Evolutionary conservation across 2,888 invertebrate genomes (phyloP).

Genomic region (Oscheius sp.): DNA sequence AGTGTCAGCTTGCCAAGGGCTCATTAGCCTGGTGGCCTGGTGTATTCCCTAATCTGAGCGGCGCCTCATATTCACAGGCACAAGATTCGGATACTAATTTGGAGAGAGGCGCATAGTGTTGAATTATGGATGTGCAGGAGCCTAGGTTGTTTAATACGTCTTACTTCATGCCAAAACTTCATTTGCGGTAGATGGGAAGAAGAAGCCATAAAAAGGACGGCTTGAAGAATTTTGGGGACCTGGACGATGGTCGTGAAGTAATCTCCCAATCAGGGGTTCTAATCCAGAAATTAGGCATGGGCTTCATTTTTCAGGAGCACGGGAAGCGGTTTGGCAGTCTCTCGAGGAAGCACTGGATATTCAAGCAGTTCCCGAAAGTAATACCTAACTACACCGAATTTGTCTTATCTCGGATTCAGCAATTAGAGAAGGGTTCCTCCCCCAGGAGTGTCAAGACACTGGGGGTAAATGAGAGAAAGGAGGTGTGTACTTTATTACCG

Average conservation of each 20-base stretch:
- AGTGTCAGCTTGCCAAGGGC: constrained; percentile 8
- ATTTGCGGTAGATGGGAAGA: background rate
- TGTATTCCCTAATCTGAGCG: constrained; percentile 38
- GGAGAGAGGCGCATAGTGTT: constrained; percentile 39
- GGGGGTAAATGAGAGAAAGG: background rate
- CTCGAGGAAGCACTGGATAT: too few species aligned
- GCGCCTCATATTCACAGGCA: constrained; percentile 31
- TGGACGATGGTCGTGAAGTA: constrained; percentile 20
- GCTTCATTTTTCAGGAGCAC: constrained; percentile 29
- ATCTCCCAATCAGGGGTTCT: constrained; percentile 35
- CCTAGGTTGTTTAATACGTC: constrained; percentile 32
- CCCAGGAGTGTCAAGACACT: background rate
- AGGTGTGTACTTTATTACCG: constrained; percentile 6
- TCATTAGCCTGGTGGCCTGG: constrained; percentile 34
- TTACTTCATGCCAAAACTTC: constrained; percentile 4
- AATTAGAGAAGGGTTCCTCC: constrained; percentile 28
- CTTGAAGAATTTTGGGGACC: background rate
- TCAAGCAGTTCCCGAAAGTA: background rate
- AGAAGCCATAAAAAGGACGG: background rate
- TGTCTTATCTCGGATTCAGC: constrained; percentile 29
- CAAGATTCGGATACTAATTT: constrained; percentile 40
- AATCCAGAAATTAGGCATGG: constrained; percentile 36
- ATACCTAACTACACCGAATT: constrained; percentile 30
- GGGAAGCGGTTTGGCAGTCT: background rate
- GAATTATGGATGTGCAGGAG: constrained; percentile 33